A percentile compares a stretch with the other conserved stretches of the same genome.
Evolutionary conservation across 2,888 invertebrate genomes (phyloP).

Genomic region (Polyommatus iphigenia): DNA sequence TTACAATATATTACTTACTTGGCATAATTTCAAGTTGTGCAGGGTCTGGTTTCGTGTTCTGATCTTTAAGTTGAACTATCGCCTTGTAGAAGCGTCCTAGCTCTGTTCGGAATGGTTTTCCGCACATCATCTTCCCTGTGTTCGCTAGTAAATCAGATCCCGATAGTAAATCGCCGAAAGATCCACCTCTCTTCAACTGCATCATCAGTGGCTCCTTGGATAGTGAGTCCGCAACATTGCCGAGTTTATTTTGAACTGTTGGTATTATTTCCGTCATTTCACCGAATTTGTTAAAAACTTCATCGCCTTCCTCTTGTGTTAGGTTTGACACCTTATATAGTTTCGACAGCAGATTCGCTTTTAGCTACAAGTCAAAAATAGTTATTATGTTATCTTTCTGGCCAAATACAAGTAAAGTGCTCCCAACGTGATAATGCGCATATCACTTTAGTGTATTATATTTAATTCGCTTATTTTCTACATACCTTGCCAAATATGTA

Average conservation of each 20-base stretch:
- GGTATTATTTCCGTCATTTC: slow-evolving; percentile 69
- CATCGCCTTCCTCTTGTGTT: slow-evolving; percentile 65
- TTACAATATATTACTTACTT: slow-evolving; percentile 56
- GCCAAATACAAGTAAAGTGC: background rate
- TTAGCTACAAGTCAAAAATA: slow-evolving; percentile 55
- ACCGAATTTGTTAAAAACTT: slow-evolving; percentile 62
- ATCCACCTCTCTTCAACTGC: slow-evolving; percentile 53
- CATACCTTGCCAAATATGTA: slow-evolving; percentile 60
- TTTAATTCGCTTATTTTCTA: slow-evolving; percentile 5
- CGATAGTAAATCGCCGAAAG: slow-evolving; percentile 53
- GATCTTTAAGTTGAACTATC: slow-evolving; percentile 67
- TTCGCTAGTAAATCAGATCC: slow-evolving; percentile 72
- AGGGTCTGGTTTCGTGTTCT: slow-evolving; percentile 58
- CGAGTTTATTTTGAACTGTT: slow-evolving; percentile 57
- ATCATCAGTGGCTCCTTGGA: slow-evolving; percentile 60
- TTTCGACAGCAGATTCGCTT: slow-evolving; percentile 64
- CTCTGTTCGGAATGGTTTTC: slow-evolving; percentile 72
- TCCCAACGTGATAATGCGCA: too few relatives aligned
- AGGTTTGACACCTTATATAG: slow-evolving; percentile 74
- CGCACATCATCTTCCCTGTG: slow-evolving; percentile 82
- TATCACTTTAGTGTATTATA: too few relatives aligned
- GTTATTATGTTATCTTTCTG: background rate
- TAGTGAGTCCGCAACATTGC: slow-evolving; percentile 53
- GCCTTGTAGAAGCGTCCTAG: slow-evolving; percentile 66
- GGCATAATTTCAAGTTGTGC: slow-evolving; percentile 74